Evolutionary conservation across 1,140 invertebrate species (phyloP), one percentile per base, ranked within the genome.

Genomic region (Tyrophagus putrescentiae): DNA sequence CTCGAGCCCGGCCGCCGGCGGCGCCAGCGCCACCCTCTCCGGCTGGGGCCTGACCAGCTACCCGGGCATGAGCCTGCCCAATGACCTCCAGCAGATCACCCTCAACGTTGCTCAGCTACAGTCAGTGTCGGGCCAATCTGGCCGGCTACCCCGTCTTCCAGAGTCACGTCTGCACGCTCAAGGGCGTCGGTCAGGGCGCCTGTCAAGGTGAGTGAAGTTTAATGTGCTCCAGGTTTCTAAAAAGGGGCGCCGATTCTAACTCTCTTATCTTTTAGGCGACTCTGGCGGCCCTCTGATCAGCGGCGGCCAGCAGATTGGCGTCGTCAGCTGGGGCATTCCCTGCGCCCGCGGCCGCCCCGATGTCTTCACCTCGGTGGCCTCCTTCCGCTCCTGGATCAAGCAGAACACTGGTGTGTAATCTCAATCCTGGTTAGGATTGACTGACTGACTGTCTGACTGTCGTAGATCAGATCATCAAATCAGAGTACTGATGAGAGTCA

Each of bases 221-320:
- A n/a, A n/a, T n/a, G n/a, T n/a, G n/a, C n/a, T n/a, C n/a, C n/a
- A n/a, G n/a, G n/a, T n/a, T n/a, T n/a, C n/a, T n/a, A n/a, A n/a
- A n/a, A n/a, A n/a, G n/a, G n/a, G n/a, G n/a, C n/a, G n/a, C n/a
- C n/a, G n/a, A n/a, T n/a, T n/a, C n/a, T n/a, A n/a, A n/a, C n/a
- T n/a, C n/a, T n/a, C n/a, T n/a, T n/a, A n/a, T n/a, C n/a, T n/a
- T n/a, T n/a, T n/a, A 5, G 84, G 85, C 18, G 84, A 87, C 65
- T 85, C 83, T 1, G 82, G 82, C 1, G 81, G 81, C 0, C 80
- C 82, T 1, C 62, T 84, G 23, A 67, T 57, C 56, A 69, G 63
- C 9, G 65, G 64, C 18, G 44, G 31, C 57, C 69, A 68, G 33
- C 68, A 72, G 60, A 63, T 80, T 2, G 81, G 80, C 42, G 70